Evolutionary conservation across 64 coral and sea anemone species (phyloP).

Genomic region (Porites australiensis): DNA sequence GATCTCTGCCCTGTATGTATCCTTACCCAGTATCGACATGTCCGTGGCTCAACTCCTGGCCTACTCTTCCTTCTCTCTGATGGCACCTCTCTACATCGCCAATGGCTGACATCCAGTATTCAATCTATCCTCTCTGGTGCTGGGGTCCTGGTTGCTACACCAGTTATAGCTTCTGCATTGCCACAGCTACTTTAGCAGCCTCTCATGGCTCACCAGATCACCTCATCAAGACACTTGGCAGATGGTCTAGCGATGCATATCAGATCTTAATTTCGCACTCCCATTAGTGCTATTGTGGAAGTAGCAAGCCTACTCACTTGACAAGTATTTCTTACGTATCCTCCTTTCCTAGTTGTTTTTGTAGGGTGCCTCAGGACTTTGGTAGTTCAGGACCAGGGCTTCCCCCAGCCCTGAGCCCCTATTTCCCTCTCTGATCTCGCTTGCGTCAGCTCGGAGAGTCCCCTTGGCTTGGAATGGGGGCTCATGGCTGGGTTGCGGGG

Average conservation of each 20-base stretch:
- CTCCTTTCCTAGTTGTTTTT: no score
- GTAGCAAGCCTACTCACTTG: no score
- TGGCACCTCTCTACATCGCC: constrained; percentile 1
- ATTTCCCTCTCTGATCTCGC: not conserved
- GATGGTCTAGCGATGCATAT: constrained; percentile 44
- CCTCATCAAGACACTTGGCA: not conserved
- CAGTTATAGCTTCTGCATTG: no score
- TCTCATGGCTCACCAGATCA: not conserved
- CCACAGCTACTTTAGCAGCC: constrained; percentile 32
- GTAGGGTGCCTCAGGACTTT: no score
- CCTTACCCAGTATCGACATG: no score
- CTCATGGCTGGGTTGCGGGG: not conserved
- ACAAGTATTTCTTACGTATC: no score
- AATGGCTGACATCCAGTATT: not conserved
- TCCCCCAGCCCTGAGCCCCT: not conserved
- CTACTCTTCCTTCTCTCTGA: no score
- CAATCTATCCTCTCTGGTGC: not conserved
- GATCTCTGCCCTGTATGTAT: no score
- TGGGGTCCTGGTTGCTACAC: not conserved
- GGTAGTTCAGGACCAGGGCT: no score
- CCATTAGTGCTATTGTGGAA: no score
- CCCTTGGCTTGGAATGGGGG: not conserved
- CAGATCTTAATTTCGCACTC: not conserved
- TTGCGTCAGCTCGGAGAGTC: not conserved
- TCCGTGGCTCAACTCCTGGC: no score